Percentiles rank a stretch among this genome's conserved stretches.
Conservation (phyloP, 2,113 vertebrate genomes). For the Euleptes europaea region DNA sequence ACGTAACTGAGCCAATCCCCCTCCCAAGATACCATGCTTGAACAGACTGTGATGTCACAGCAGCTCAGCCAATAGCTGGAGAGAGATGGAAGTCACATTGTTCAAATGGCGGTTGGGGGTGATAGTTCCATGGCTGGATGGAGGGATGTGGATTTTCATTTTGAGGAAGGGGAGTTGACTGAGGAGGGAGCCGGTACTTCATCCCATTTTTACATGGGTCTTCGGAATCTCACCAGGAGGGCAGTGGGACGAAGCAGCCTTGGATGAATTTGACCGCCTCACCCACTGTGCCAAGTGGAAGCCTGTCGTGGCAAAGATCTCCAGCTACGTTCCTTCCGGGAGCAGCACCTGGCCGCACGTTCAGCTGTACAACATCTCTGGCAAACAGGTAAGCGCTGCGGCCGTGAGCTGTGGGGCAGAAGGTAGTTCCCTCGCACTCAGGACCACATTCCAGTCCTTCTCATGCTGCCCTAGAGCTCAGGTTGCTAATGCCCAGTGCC, state of each 20-base stretch:
- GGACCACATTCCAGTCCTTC: no score
- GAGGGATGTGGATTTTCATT: no score
- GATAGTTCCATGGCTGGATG: no score
- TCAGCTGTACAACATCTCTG: slow-evolving; percentile 74
- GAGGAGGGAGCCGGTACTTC: no score
- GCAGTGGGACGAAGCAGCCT: slow-evolving; percentile 79
- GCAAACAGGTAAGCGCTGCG: slow-evolving; percentile 69
- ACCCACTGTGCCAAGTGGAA: slow-evolving; percentile 84
- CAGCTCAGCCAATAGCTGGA: neutral
- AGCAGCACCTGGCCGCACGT: slow-evolving; percentile 80
- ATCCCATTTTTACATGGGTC: rapidly evolving
- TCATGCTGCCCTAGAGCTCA: no score
- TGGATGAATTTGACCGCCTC: slow-evolving; percentile 85
- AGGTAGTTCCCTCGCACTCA: no score
- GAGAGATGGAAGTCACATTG: no score
- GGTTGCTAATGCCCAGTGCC: no score
- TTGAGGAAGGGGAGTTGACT: no score
- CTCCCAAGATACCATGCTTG: neutral
- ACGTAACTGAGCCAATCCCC: no score
- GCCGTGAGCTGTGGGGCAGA: no score
- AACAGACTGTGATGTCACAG: neutral
- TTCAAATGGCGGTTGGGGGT: no score
- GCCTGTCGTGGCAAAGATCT: slow-evolving; percentile 85
- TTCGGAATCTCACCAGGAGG: slow-evolving; percentile 61
- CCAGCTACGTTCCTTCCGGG: slow-evolving; percentile 83